These are phyloP conservation scores for Patella ulyssiponensis DNA, from an alignment of 2,888 invertebrate species.

Conservation along the genomic window DNA sequence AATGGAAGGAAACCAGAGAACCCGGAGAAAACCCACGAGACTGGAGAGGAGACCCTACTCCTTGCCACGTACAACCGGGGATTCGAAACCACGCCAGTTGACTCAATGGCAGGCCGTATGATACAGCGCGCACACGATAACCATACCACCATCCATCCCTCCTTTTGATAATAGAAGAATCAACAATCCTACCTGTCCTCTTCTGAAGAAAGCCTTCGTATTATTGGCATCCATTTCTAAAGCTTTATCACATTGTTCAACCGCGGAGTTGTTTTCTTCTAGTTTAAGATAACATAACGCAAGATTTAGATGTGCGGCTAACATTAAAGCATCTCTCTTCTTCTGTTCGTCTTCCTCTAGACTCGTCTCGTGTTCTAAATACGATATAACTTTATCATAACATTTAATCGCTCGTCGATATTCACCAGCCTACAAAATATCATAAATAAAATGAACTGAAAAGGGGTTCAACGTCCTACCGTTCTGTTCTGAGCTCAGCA, in stretches of 20 bases:
- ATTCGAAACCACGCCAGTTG: too few relatives aligned
- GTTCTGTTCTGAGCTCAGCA: too few relatives aligned
- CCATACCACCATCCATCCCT: too few relatives aligned
- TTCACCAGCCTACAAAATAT: constrained; percentile 76
- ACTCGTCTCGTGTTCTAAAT: constrained; percentile 77
- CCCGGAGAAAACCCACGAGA: too few relatives aligned
- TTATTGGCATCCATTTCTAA: constrained; percentile 82
- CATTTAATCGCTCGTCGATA: constrained; percentile 85
- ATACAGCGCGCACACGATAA: too few relatives aligned
- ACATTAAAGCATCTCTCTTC: constrained; percentile 75
- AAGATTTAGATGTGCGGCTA: constrained; percentile 85
- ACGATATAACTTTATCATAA: constrained; percentile 84
- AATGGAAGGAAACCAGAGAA: too few relatives aligned
- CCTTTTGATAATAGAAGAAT: too few relatives aligned
- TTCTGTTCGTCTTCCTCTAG: constrained; percentile 73
- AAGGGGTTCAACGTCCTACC: too few relatives aligned
- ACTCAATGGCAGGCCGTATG: too few relatives aligned
- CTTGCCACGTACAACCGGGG: too few relatives aligned
- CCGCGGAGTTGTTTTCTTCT: constrained; percentile 81
- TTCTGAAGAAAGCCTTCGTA: constrained; percentile 90
- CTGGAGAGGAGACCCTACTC: too few relatives aligned
- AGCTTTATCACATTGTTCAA: constrained; percentile 83
- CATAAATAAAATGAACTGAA: too few relatives aligned
- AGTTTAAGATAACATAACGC: constrained; percentile 86
- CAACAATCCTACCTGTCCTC: constrained; percentile 79